Base-by-base conservation (phyloP, 1,140 invertebrate genomes). In the Eupristina koningsbergeri region DNA sequence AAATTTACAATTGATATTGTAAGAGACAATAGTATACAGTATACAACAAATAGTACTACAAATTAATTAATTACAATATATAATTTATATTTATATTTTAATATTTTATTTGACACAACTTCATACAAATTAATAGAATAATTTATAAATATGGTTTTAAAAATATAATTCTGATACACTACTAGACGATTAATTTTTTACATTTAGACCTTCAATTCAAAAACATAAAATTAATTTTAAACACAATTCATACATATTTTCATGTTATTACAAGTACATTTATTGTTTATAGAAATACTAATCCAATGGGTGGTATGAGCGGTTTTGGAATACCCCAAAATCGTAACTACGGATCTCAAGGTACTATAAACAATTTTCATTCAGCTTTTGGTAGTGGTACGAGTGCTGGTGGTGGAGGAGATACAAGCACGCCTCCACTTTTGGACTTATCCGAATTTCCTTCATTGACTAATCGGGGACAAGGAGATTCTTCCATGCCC, bases 371-470 rank as follows among this genome's bases (percentile, higher is more conserved):
- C 89, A 94, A 93, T 92, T 95, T 95, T 93, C 96, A 96, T 91
- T 95, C 95, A 89, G 96, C 96, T 92, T 97, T 97, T 90, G 94
- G 95, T 81, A 90, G 90, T 85, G 91, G 90, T 81, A 92, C 92
- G 29, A 92, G 92, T 84, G 95, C 94, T 73, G 92, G 91, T 84
- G 93, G 92, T 39, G 92, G 92, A 83, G 95, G 94, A 78, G 96
- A 96, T 88, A 95, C 95, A 88, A 95, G 94, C 89, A 96, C 96
- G 89, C 96, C 96, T 71, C 95, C 96, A 83, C 93, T 97, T 81
- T 93, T 98, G 87, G 97, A 98, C 93, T 94, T 97, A 80, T 97
- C 96, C 87, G 97, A 98, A 92, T 98, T 98, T 92, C 97, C 97
- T 85, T 97, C 97, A 84, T 93, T 98, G 89, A 97, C 96, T 87